Conservation (phyloP, 2,888 invertebrate genomes). For the Deilephila porcellus region DNA sequence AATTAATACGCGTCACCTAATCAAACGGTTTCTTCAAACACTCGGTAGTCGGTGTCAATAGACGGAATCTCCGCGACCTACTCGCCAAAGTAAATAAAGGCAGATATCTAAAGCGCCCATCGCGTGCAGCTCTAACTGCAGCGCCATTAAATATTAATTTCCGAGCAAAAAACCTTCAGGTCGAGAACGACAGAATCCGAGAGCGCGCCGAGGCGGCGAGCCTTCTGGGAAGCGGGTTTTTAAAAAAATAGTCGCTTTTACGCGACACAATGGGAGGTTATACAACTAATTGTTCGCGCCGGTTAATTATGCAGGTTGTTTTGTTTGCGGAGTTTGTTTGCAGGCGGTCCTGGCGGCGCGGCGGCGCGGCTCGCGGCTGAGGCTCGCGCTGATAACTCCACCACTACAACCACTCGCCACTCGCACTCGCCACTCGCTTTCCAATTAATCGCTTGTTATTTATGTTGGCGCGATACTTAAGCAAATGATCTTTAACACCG, state of each 20-base stretch:
- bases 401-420: conserved; percentile 35
- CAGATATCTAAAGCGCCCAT: conserved; percentile 64
- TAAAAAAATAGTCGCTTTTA: conserved; percentile 65
- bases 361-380: conserved; percentile 5
- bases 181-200: conserved; percentile 46
- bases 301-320: conserved; percentile 74
- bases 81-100: conserved; percentile 61
- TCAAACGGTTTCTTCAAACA: not conserved
- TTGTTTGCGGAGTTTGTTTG: conserved; percentile 57
- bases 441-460: conserved; percentile 41
- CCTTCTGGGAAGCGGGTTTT: conserved; percentile 77
- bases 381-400: conserved; percentile 38
- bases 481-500: conserved; percentile 28
- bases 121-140: conserved; percentile 68
- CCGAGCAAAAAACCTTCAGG: conserved; percentile 63
- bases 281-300: conserved; percentile 78
- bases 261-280: conserved; percentile 75
- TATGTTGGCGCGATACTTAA: conserved; percentile 28
- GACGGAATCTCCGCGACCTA: conserved; percentile 28
- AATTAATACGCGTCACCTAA: conserved; percentile 26
- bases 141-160: conserved; percentile 74
- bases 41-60: conserved; percentile 6
- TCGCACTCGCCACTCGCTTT: conserved; percentile 32
- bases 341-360: not conserved
- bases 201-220: conserved; percentile 61